A percentile compares a stretch with the other conserved stretches of the same genome.
These are phyloP conservation scores for Onychostoma macrolepis DNA, from an alignment of 2,113 vertebrate genomes.

Conservation along the genomic window DNA sequence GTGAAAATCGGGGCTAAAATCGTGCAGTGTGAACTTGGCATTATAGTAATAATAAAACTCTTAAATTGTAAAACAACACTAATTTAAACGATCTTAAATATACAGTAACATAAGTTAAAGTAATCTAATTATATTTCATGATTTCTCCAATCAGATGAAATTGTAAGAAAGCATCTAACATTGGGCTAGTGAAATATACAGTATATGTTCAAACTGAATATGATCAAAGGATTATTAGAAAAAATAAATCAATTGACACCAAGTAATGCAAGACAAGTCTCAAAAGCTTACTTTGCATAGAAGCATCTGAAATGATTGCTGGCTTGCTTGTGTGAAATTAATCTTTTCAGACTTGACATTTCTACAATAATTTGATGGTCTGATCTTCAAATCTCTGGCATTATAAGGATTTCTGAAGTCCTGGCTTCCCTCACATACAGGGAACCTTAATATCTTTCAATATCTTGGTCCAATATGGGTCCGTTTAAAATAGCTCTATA, in stretches of 20 bases:
- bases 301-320: not conserved
- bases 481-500: constrained; percentile 3
- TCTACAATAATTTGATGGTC: not conserved
- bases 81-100: too few species aligned
- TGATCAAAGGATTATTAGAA: not conserved
- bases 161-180: not conserved
- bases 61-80: too few species aligned
- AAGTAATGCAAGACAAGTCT: not conserved
- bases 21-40: too few species aligned
- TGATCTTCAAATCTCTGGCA: not conserved
- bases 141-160: not conserved
- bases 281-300: not conserved
- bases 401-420: not conserved
- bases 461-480: not conserved
- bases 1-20: too few species aligned
- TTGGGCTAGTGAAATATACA: not conserved
- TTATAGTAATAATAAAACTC: too few species aligned
- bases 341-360: not conserved
- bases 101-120: too few species aligned
- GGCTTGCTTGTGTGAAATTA: not conserved
- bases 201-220: not conserved
- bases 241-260: not conserved
- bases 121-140: not conserved
- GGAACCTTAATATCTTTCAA: not conserved
- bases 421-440: not conserved